Evolutionary conservation across 1,140 invertebrate genomes (phyloP).

Genomic region (Belonocnema kinseyi): DNA sequence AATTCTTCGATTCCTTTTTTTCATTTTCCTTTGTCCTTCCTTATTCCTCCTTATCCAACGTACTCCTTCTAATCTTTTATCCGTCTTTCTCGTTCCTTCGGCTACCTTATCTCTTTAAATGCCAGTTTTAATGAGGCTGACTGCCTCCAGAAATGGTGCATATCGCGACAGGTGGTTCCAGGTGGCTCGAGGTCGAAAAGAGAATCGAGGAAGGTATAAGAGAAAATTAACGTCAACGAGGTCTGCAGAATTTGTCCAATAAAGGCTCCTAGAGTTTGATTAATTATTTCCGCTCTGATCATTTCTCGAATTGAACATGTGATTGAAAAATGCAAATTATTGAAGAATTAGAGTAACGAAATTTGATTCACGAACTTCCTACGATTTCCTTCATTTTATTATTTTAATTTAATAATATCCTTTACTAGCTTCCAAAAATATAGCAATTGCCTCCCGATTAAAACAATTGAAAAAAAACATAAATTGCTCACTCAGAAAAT

Average conservation of each 20-base stretch:
- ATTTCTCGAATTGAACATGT: not conserved
- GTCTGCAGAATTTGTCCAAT: not conserved
- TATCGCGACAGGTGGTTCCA: not conserved
- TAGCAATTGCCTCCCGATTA: not conserved
- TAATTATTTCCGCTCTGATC: not conserved
- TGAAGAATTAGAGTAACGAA: too few relatives aligned
- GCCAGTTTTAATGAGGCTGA: constrained; percentile 5
- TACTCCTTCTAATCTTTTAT: not conserved
- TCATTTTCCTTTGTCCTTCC: not conserved
- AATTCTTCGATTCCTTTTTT: constrained; percentile 4
- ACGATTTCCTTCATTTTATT: not conserved
- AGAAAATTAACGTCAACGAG: constrained; percentile 19
- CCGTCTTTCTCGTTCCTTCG: not conserved
- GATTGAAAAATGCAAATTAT: not conserved
- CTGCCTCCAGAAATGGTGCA: not conserved
- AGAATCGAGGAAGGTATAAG: not conserved
- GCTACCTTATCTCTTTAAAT: not conserved
- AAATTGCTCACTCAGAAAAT: not conserved
- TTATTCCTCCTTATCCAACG: too few relatives aligned
- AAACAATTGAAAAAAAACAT: constrained; percentile 6
- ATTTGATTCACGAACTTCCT: too few relatives aligned
- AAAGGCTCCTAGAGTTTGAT: not conserved
- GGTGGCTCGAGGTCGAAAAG: not conserved
- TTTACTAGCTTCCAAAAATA: not conserved
- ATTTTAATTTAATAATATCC: not conserved